phyloP scores from a whole-genome alignment of 2,797 vertebrate genomes.

The Lagorchestes hirsutus region DNA sequence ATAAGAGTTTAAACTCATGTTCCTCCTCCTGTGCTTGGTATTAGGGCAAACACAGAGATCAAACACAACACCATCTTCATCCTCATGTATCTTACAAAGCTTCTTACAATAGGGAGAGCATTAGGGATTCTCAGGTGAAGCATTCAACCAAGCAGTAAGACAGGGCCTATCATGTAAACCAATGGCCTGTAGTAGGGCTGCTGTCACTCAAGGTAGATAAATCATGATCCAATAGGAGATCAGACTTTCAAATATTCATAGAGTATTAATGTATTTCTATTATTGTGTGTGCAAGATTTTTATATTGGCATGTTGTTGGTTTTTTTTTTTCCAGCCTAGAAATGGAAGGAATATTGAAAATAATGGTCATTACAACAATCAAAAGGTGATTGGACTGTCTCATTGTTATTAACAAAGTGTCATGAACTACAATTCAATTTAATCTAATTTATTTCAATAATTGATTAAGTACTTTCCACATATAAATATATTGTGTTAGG shows the following conservation, averaged over 20 bases:
- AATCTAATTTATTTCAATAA: background rate
- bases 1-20: background rate
- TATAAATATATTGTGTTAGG: background rate
- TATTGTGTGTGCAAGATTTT: slow-evolving; percentile 18
- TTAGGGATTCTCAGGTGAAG: background rate
- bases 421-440: background rate
- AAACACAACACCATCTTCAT: background rate
- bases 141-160: background rate
- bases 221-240: background rate
- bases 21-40: background rate
- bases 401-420: background rate
- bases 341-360: slow-evolving; percentile 85
- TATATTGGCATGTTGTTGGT: background rate
- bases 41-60: background rate
- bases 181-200: background rate
- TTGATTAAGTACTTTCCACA: background rate
- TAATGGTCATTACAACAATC: slow-evolving; percentile 67
- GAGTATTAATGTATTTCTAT: background rate
- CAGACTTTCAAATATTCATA: background rate
- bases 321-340: slow-evolving; percentile 84
- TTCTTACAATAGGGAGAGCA: background rate
- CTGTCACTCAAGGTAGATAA: slow-evolving; percentile 12
- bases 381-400: slow-evolving; percentile 66
- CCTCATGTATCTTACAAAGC: background rate
- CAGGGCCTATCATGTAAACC: background rate